Evolutionary conservation across 53 echinoderm and acorn worm genomes (phyloP), one percentile per base, ranked within the genome.

Genomic region (Hippasteria phrygiana): DNA sequence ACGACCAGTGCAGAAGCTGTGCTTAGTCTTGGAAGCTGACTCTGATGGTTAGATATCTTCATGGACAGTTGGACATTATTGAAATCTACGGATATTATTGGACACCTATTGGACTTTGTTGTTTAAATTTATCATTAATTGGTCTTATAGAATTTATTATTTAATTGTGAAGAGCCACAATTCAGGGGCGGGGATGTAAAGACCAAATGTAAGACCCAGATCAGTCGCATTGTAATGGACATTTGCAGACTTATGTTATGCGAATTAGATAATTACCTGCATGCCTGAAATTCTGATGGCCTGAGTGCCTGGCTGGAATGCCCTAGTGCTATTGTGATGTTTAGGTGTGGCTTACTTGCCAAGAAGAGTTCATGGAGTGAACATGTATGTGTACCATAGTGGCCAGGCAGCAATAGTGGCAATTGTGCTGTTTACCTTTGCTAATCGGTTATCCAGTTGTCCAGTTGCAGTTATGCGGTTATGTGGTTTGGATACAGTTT

Each of bases 1-100:
- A 53, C 69, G 85, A 70, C 85, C 85, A 46, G 54, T 85, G 35
- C 48, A 67, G 35, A 85, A 85, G 50, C 71, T 85, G 32, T 85
- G 85, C 35, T 47, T 85, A 70, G 9, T 69, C 22, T 48, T 85
- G 38, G 85, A 85, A 71, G 71, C 71, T 5, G 85, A 85, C 62
- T 42, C 41, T 24, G 26, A 12, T 75, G 18, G 24, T 24, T 73
- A 73, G 73, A 9, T 75, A 17, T 73, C 24, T 42, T 3, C 40
- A 73, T 41, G 42, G 22, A 73, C 73, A 20, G 73, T 73, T 4
- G 40, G 9, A 43, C 14, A 41, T 73, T 3, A 42, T 32, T 32
- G 18, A 26, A 17, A 31, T 74, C 26, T 42, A 27, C 46, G 74
- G 27, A 47, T 12, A 74, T 28, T 74, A 74, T 45, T 47, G 31